Evolutionary conservation across 2,888 invertebrate species (phyloP).

Genomic region (Thumatha senex): DNA sequence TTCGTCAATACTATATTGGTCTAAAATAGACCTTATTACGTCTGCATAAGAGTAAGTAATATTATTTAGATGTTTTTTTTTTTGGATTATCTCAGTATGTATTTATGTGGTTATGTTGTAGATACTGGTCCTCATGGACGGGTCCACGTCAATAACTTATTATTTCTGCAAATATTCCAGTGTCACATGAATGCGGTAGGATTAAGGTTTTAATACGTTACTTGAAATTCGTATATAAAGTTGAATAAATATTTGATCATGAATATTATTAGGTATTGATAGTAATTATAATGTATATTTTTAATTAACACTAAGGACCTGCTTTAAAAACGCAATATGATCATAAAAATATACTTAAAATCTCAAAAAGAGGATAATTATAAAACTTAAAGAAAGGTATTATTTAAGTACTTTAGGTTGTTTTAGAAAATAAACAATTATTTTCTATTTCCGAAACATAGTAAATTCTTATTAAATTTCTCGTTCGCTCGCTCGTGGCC

Average conservation of each 20-base stretch:
- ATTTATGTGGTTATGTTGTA: conserved; percentile 49
- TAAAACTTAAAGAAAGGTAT: no score
- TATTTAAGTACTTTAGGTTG: no score
- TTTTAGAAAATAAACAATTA: no score
- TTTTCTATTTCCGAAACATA: no score
- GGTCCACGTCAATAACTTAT: conserved; percentile 60
- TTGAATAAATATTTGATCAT: conserved; percentile 19
- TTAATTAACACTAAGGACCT: no score
- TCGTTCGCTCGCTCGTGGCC: no score
- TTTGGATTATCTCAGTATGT: conserved; percentile 24
- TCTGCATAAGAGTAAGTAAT: conserved; percentile 16
- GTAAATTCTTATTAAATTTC: no score
- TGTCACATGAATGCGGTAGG: conserved; percentile 55
- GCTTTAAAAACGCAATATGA: no score
- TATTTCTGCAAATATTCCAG: conserved; percentile 69
- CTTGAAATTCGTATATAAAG: conserved; percentile 21
- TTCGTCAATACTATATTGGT: conserved; percentile 22
- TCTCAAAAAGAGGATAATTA: no score
- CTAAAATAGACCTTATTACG: conserved; percentile 38
- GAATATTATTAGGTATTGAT: neutral
- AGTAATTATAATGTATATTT: neutral
- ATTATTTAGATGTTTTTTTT: conserved; percentile 7
- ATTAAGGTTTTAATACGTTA: conserved; percentile 47
- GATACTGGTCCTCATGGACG: conserved; percentile 54
- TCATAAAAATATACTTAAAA: no score